phyloP scores from a whole-genome alignment of 2,797 vertebrate species.

The Amphiprion clarkii region DNA sequence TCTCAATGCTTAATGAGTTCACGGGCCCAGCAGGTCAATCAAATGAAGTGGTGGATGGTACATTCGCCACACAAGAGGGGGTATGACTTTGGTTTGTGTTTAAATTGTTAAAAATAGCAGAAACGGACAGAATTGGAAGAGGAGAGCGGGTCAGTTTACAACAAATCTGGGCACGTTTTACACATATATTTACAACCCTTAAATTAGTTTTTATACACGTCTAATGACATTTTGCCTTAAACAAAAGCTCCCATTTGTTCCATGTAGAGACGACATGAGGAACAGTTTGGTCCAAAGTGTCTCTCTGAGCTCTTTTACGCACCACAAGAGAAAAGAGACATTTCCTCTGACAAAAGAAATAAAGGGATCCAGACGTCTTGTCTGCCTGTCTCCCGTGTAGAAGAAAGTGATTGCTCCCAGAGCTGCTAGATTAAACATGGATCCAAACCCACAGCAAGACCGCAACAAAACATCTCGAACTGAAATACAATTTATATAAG shows the following conservation, averaged over 20 bases:
- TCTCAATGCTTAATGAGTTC: conserved; percentile 74
- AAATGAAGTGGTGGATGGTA: conserved; percentile 52
- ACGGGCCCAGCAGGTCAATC: conserved; percentile 68
- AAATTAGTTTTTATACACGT: conserved; percentile 30
- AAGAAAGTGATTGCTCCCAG: conserved; percentile 85
- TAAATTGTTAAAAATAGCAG: conserved; percentile 3
- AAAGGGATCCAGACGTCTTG: conserved; percentile 77
- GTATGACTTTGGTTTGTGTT: conserved; percentile 4
- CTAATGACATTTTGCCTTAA: conserved; percentile 16
- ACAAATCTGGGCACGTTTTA: background rate
- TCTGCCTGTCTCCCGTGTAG: conserved; percentile 69
- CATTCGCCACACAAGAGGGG: conserved; percentile 29
- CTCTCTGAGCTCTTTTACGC: conserved; percentile 54
- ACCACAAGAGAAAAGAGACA: conserved; percentile 76
- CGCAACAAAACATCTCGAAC: conserved; percentile 83
- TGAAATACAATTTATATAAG: conserved; percentile 78
- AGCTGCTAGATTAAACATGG: conserved; percentile 84
- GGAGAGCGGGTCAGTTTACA: background rate
- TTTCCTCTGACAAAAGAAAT: conserved; percentile 82
- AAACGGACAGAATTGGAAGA: conserved; percentile 11
- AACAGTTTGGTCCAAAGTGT: conserved; percentile 44
- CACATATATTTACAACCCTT: background rate
- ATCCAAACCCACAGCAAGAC: conserved; percentile 80
- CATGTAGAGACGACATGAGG: conserved; percentile 8
- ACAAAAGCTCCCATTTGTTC: conserved; percentile 25